Evolutionary conservation across 2,113 vertebrate species (phyloP).

Genomic region (Nipponia nippon): DNA sequence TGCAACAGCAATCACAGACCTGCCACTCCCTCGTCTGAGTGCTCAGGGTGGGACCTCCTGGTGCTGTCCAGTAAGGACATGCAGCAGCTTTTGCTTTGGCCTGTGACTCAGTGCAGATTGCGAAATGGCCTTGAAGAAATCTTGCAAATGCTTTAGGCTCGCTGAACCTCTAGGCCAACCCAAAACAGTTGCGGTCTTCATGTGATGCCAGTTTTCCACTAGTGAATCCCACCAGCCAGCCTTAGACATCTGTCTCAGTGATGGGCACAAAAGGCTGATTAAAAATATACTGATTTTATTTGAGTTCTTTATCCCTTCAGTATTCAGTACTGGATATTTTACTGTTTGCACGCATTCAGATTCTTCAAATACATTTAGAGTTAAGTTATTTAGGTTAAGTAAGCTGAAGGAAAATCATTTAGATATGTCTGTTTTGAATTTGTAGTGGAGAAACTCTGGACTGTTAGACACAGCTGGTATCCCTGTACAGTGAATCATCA

Average conservation of each 20-base stretch:
- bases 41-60: background rate
- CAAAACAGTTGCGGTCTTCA: background rate
- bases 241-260: background rate
- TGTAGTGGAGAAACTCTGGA: background rate
- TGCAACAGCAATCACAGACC: background rate
- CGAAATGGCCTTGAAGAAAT: background rate
- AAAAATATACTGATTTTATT: background rate
- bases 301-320: background rate
- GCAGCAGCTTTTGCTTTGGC: fast-evolving
- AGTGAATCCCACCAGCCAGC: background rate
- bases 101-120: background rate
- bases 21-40: fast-evolving
- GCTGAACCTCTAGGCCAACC: background rate
- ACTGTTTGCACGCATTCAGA: background rate
- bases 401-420: background rate
- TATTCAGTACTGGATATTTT: background rate
- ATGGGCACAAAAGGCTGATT: background rate
- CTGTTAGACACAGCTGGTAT: background rate
- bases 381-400: background rate
- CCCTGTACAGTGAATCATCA: background rate
- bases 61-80: background rate
- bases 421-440: background rate
- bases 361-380: background rate
- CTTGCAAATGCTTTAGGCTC: background rate
- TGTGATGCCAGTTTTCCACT: background rate